Evolutionary conservation across 1,140 invertebrate genomes (phyloP), one percentile per base, ranked within the genome.

Genomic region (Melitaea cinxia): DNA sequence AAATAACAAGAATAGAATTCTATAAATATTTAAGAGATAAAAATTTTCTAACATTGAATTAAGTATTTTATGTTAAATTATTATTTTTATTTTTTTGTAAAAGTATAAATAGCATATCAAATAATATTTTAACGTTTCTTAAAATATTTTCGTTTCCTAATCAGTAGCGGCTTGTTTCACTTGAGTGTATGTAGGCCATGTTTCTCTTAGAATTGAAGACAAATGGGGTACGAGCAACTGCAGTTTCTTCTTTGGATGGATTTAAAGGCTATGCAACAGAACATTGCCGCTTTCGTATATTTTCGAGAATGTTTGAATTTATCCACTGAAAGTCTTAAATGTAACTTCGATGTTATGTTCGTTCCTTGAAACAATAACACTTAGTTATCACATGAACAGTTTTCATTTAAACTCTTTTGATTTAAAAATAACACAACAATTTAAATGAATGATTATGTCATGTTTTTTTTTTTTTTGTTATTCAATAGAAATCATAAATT

Each of bases 141-240:
- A n/a, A n/a, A 30, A 58, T 26, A 14, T 23, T 55, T 28, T 39
- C 24, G n/a, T 28, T 24, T 9, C 24, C 14, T 47, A 58, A 58
- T 12, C 15, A 28, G 15, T 47, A 14, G 21, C 14, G 39, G 55
- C 24, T 52, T 21, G 49, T 52, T 47, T 58, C 30, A 55, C 4
- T 21, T 21, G 49, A 52, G 58, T 21, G 37, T 24, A 30, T 37
- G 17, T 28, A 37, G 21, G 33, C 33, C 58, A 52, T 24, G 58
- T 37, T 64, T 56, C 45, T 50, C 42, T 64, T 64, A 47, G 54
- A 49, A 64, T 56, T 63, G 26, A 47, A 58, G 35, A 63, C 60
- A 45, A 59, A 59, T 42, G 39, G 45, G 28, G 30, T 57, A 57
- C 42, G 37, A 50, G 50, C 54, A 45, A 28, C 53, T 64, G 42